A percentile compares a stretch with the other conserved stretches of the same genome.
phyloP scores from a whole-genome alignment of 2,797 vertebrate species.

The Gallirallus australis region DNA sequence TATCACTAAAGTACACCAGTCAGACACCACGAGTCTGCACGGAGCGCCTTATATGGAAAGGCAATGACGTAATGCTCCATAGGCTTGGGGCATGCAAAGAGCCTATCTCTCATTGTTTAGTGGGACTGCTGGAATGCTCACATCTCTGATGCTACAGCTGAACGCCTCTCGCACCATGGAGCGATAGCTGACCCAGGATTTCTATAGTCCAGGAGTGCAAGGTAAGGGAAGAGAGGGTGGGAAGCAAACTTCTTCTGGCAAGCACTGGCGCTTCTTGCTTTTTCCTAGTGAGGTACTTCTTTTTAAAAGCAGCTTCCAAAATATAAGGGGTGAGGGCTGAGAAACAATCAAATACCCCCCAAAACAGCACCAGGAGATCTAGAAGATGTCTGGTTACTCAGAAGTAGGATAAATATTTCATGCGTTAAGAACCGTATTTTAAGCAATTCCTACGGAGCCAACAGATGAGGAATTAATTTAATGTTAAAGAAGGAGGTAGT shows the following conservation, averaged over 20 bases:
- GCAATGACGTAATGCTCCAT: constrained; percentile 94
- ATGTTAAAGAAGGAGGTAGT: not conserved
- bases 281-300: not conserved
- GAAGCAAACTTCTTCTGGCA: constrained; percentile 41
- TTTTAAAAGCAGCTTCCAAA: not conserved
- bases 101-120: constrained; percentile 93
- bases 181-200: constrained; percentile 47
- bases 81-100: constrained; percentile 88
- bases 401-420: not conserved
- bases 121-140: constrained; percentile 89
- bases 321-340: not conserved
- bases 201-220: constrained; percentile 62
- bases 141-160: constrained; percentile 81
- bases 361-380: not conserved
- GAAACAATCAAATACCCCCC: not conserved
- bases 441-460: not conserved
- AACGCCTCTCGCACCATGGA: constrained; percentile 51
- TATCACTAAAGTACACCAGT: constrained; percentile 66
- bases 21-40: constrained; percentile 78
- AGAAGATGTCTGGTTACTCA: not conserved
- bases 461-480: constrained; percentile 9
- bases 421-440: not conserved
- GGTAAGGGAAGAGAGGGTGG: constrained; percentile 77
- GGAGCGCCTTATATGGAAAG: constrained; percentile 92
- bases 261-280: constrained; percentile 21